Evolutionary conservation across 2,113 vertebrate genomes (phyloP).

Genomic region (Scatophagus argus): DNA sequence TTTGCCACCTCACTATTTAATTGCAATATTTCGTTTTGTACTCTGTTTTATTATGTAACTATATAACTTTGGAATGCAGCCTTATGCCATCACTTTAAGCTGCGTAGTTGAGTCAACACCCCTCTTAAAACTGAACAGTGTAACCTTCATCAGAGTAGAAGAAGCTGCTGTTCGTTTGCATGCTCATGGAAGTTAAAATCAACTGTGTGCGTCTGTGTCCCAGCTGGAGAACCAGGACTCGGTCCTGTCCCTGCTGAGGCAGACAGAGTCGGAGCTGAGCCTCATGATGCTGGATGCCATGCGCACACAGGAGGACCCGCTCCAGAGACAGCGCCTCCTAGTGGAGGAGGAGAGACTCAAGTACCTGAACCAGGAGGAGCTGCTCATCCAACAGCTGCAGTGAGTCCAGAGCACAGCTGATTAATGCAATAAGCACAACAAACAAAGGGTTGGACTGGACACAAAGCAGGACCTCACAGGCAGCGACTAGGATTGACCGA

Average conservation of each 20-base stretch:
- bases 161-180: too few relatives aligned
- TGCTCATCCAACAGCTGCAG: conserved; percentile 97
- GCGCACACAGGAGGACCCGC: conserved; percentile 95
- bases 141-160: not conserved
- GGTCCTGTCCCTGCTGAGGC: conserved; percentile 90
- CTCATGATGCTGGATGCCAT: conserved; percentile 93
- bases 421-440: not conserved
- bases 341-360: conserved; percentile 97
- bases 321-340: conserved; percentile 96
- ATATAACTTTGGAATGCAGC: too few relatives aligned
- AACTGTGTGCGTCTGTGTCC: not conserved
- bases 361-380: conserved; percentile 97
- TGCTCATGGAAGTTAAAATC: accelerated
- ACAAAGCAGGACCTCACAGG: not conserved
- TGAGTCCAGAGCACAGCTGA: conserved; percentile 80
- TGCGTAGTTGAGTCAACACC: too few relatives aligned
- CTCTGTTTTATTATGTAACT: not conserved
- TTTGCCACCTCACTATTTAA: not conserved
- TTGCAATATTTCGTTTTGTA: not conserved
- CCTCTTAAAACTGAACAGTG: not conserved
- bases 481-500: not conserved
- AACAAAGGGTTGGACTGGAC: not conserved
- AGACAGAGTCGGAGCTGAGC: conserved; percentile 94
- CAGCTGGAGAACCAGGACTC: conserved; percentile 97
- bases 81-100: too few relatives aligned